Conservation (phyloP, 1,140 invertebrate species). For the Ceratina japonica region DNA sequence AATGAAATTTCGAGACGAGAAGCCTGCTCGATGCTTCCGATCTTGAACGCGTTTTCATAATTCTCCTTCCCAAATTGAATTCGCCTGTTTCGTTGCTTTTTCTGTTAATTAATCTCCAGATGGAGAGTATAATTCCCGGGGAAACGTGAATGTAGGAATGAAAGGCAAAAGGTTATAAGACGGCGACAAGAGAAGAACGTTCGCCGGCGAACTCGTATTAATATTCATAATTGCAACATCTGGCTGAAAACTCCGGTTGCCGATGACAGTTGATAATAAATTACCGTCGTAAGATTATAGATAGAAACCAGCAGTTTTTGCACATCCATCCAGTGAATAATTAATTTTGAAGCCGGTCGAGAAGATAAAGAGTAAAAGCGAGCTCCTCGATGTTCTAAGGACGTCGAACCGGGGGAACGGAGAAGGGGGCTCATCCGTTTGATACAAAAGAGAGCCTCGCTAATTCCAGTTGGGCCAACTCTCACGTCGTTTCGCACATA, state of each 20-base stretch:
- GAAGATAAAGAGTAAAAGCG: neutral
- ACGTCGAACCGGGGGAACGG: neutral
- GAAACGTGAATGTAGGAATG: neutral
- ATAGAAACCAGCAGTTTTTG: constrained; percentile 20
- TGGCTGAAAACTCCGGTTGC: neutral
- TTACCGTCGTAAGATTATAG: constrained; percentile 27
- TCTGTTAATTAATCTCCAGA: no score
- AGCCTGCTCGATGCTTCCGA: neutral
- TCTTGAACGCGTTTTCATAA: neutral
- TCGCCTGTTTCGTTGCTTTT: no score
- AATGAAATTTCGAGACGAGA: constrained; percentile 1
- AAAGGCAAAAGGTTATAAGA: neutral
- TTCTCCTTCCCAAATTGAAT: constrained; percentile 13
- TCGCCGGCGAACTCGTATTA: constrained; percentile 16
- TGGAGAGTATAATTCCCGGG: neutral
- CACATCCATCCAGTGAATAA: constrained; percentile 16
- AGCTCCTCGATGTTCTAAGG: neutral
- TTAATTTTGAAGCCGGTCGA: constrained; percentile 21
- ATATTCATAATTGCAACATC: constrained; percentile 39
- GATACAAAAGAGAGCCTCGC: constrained; percentile 11
- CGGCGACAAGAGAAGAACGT: neutral
- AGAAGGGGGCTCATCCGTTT: neutral
- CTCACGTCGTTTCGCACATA: constrained; percentile 32
- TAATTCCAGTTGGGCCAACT: constrained; percentile 35
- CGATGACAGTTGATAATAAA: constrained; percentile 17